Evolutionary conservation across 2,113 vertebrate genomes (phyloP).

Genomic region (Micromys minutus): DNA sequence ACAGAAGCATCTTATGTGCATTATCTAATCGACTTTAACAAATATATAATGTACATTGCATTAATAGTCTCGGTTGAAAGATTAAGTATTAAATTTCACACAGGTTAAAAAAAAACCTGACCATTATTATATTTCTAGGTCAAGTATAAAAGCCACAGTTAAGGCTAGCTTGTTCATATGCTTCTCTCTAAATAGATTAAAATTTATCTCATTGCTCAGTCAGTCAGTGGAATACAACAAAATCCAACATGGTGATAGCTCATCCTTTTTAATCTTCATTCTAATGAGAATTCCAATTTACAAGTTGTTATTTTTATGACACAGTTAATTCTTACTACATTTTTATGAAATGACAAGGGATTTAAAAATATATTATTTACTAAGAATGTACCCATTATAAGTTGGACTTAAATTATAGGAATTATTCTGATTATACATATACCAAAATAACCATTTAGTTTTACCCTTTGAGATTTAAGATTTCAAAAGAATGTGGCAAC

Average conservation of each 20-base stretch:
- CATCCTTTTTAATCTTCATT: background rate
- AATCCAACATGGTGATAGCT: background rate
- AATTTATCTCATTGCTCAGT: background rate
- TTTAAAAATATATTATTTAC: background rate
- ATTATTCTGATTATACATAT: background rate
- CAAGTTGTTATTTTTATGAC: background rate
- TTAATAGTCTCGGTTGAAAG: constrained; percentile 9
- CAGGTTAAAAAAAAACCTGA: background rate
- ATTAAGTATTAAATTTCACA: constrained; percentile 22
- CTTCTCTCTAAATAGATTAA: background rate
- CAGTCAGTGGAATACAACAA: background rate
- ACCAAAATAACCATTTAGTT: background rate
- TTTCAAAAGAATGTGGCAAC: background rate
- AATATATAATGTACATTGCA: background rate
- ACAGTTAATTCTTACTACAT: background rate
- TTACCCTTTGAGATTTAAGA: background rate
- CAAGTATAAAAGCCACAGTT: background rate
- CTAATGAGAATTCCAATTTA: background rate
- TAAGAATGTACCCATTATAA: background rate
- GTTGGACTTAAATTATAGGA: background rate
- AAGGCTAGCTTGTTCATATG: background rate
- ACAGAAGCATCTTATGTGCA: background rate
- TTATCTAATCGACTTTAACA: constrained; percentile 16
- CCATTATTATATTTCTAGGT: background rate
- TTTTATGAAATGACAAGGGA: background rate